phyloP scores from a whole-genome alignment of 2,113 vertebrate genomes.

The Circaetus cinerascens region DNA sequence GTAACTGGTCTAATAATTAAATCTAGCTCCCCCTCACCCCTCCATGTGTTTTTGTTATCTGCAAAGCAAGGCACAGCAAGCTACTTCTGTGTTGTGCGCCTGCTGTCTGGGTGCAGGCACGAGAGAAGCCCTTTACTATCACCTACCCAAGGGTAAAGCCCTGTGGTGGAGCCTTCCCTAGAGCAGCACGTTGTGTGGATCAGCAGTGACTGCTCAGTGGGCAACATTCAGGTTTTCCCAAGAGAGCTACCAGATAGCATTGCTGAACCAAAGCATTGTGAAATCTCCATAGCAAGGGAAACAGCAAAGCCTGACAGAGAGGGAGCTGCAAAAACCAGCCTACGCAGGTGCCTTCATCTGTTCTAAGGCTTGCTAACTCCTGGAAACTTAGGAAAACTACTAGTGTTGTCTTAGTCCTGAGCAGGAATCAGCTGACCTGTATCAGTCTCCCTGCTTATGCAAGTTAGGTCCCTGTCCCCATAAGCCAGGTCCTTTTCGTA shows the following conservation, averaged over 20 bases:
- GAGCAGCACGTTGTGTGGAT: not conserved
- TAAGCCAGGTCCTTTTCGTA: not conserved
- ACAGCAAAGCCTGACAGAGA: not conserved
- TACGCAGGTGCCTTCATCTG: not conserved
- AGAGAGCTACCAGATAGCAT: not conserved
- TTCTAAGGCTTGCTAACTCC: not conserved
- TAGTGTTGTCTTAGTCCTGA: not conserved
- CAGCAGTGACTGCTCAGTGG: not conserved
- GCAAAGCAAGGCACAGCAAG: not conserved
- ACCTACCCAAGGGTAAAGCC: not conserved
- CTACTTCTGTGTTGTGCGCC: not conserved
- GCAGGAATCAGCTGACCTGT: not conserved
- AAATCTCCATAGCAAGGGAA: not conserved
- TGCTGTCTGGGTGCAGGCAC: not conserved
- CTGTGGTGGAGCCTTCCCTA: not conserved
- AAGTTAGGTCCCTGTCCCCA: not conserved
- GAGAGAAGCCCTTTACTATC: not conserved
- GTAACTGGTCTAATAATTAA: not conserved
- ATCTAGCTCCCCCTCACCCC: not conserved
- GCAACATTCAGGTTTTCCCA: not conserved
- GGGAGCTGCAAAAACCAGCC: not conserved
- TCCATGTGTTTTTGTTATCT: not conserved
- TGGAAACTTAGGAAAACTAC: not conserved
- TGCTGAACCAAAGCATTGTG: not conserved
- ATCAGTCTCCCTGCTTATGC: not conserved